phyloP scores from a whole-genome alignment of 1,140 invertebrate genomes.

The Drosophila ananassae region DNA sequence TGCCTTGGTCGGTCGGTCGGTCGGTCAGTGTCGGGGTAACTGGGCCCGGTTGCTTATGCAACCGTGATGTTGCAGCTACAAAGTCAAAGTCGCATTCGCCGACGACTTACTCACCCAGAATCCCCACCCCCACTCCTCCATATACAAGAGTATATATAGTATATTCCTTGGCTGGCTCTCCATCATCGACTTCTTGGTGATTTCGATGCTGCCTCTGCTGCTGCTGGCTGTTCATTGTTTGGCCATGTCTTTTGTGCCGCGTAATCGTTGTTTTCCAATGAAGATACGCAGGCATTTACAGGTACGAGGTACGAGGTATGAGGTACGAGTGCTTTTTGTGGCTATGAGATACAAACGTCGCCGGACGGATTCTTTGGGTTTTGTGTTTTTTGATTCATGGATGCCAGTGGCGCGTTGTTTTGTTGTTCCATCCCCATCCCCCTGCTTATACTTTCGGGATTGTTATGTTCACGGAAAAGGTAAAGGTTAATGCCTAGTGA shows the following conservation, averaged over 20 bases:
- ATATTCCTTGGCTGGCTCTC: constrained; percentile 20
- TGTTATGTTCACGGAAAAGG: constrained; percentile 66
- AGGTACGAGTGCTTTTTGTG: constrained; percentile 28
- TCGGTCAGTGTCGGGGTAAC: constrained; percentile 45
- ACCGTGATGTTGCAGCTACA: constrained; percentile 51
- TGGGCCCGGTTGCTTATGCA: constrained; percentile 56
- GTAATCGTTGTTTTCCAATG: constrained; percentile 81
- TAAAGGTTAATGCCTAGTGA: constrained; percentile 81
- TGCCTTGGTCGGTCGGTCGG: background rate
- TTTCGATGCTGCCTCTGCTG: constrained; percentile 3
- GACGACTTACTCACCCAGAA: constrained; percentile 57
- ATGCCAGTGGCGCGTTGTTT: constrained; percentile 53
- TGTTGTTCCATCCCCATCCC: background rate
- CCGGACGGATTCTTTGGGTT: constrained; percentile 70
- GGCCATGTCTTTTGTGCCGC: constrained; percentile 77
- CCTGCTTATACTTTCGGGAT: constrained; percentile 28
- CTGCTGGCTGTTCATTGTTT: constrained; percentile 60
- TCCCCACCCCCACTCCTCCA: constrained; percentile 19
- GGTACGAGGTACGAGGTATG: constrained; percentile 16
- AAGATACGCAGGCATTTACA: constrained; percentile 53
- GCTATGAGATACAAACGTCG: constrained; percentile 71
- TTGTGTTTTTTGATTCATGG: constrained; percentile 74
- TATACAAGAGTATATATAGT: constrained; percentile 12
- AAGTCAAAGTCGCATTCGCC: constrained; percentile 58
- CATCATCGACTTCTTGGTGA: constrained; percentile 39